phyloP scores from a whole-genome alignment of 2,888 invertebrate species.

The Troides helena region DNA sequence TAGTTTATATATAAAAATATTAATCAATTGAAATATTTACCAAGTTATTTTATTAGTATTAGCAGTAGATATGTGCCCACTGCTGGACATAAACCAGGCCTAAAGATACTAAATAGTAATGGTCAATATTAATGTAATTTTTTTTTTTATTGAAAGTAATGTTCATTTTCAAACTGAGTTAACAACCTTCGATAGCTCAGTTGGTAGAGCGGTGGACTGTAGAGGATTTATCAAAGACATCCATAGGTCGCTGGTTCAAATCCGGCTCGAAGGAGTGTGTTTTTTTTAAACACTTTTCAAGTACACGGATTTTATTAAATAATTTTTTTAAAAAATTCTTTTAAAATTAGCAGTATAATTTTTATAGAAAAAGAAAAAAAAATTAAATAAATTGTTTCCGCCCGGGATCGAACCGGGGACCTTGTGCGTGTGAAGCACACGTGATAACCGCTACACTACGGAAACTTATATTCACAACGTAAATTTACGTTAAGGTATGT shows the following conservation, averaged over 20 bases:
- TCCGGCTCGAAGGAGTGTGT: slow-evolving; percentile 69
- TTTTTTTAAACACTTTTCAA: no score
- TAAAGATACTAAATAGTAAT: no score
- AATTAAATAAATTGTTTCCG: slow-evolving; percentile 72
- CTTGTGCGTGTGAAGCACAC: slow-evolving; percentile 90
- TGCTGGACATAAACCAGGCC: no score
- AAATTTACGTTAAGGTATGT: background rate
- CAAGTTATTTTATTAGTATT: no score
- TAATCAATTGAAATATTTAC: no score
- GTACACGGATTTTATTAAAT: background rate
- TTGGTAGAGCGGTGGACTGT: slow-evolving; percentile 73
- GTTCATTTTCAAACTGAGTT: background rate
- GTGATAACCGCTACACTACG: slow-evolving; percentile 90
- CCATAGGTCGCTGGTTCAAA: slow-evolving; percentile 81
- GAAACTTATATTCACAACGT: slow-evolving; percentile 63
- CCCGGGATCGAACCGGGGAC: slow-evolving; percentile 86
- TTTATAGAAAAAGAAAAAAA: slow-evolving; percentile 22
- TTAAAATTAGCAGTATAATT: background rate
- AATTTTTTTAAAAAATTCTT: background rate
- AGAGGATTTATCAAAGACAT: slow-evolving; percentile 50
- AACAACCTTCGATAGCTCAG: slow-evolving; percentile 66
- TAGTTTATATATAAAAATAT: no score
- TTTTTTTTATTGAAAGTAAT: background rate
- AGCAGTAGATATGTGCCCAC: no score
- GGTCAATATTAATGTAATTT: no score